Evolutionary conservation across 1,140 invertebrate species (phyloP), one percentile per base, ranked within the genome.

Genomic region (Drosophila hydei): DNA sequence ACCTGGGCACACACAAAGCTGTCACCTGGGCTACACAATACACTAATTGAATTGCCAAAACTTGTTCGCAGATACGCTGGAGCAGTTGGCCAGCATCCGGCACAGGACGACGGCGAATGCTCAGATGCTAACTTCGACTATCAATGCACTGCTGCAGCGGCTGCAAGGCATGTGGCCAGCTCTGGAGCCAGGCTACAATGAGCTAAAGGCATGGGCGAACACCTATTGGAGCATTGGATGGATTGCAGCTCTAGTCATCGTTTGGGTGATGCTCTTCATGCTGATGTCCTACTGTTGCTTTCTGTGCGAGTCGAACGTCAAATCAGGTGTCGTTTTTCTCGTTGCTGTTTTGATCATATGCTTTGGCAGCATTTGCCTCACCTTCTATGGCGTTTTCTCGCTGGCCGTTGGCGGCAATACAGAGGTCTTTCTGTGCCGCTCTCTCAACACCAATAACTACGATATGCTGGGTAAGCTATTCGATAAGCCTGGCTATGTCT

Each of bases 391-490:
- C 0, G 81, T 91, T 3, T 62, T 91, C 23, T 74, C 92, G 2
- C 65, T 93, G 52, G 72, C 92, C 12, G 62, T 92, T 12, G 92
- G 92, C 8, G 92, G 92, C n/a, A 92, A 93, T 67, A 81, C 90
- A 4, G 83, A 94, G 92, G 91, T 93, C 14, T 94, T 94, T 64
- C 90, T 95, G 12, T 95, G 95, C 69, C 92, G 93, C 47, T 92
- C 94, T 0, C 87, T 95, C 2, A 94, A 94, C 85, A 94, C 52
- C 6, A 30, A 60, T 16, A 75, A 93, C 42, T 95, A 94, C 74
- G 89, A 91, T 12, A 92, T 93, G n/a, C 80, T 95, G 16, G 91
- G 93, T 38, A 92, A 93, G 69, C 91, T 95, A 21, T 90, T 95
- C 52, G 94, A 95, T 80, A 92, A 92, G 48, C 94, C 94, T 4